Conservation (phyloP, 2,888 invertebrate species). For the Nomada ferruginata region DNA sequence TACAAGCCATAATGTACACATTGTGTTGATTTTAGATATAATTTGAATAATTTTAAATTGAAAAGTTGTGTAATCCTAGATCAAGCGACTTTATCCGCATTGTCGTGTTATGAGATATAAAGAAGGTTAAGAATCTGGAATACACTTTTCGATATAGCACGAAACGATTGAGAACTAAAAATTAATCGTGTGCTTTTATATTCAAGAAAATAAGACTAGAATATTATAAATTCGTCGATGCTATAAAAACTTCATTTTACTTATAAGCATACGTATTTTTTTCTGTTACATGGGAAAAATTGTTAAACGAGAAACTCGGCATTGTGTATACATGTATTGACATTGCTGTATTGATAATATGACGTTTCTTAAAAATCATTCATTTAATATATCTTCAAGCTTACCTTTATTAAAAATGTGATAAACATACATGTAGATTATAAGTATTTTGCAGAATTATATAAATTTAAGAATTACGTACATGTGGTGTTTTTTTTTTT, state of each 20-base stretch:
- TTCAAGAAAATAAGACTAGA: not conserved
- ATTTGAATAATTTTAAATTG: constrained; percentile 58
- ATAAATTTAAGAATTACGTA: constrained; percentile 48
- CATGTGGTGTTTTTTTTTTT: constrained; percentile 38
- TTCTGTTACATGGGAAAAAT: constrained; percentile 30
- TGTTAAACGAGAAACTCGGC: constrained; percentile 36
- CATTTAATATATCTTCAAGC: constrained; percentile 51
- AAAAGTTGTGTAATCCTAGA: constrained; percentile 54
- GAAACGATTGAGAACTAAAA: constrained; percentile 10
- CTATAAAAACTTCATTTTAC: constrained; percentile 3
- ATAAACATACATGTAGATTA: constrained; percentile 73
- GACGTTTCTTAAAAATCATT: constrained; percentile 49
- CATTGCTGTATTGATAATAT: constrained; percentile 11
- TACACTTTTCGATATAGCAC: constrained; percentile 40
- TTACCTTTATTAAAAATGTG: constrained; percentile 80
- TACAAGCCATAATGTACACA: constrained; percentile 65
- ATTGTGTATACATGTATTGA: constrained; percentile 37
- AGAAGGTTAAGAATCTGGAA: constrained; percentile 51
- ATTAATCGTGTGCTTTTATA: constrained; percentile 20
- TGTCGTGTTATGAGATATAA: constrained; percentile 60
- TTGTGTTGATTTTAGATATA: constrained; percentile 61
- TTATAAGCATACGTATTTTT: constrained; percentile 14
- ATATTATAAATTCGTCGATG: not conserved
- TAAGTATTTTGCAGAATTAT: constrained; percentile 61
- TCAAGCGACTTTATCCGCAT: constrained; percentile 53